These are phyloP conservation scores for Galerucella calmariensis DNA, from an alignment of 2,888 invertebrate genomes.

Conservation along the genomic window DNA sequence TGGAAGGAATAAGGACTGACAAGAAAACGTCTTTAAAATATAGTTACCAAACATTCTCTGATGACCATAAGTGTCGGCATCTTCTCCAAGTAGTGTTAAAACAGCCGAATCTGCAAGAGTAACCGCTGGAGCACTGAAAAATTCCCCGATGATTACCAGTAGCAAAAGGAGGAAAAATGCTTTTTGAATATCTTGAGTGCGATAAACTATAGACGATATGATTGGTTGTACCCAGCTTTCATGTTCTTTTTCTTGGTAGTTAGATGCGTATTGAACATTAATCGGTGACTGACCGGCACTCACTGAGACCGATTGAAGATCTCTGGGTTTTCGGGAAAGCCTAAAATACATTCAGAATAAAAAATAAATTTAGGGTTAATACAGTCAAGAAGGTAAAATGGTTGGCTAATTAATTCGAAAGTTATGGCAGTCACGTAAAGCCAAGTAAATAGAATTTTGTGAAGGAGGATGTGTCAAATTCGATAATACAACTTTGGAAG, in stretches of 20 bases:
- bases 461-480: no score
- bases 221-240: constrained; percentile 87
- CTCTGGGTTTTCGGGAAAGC: constrained; percentile 62
- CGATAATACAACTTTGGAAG: no score
- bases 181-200: constrained; percentile 89
- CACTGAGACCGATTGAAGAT: constrained; percentile 34
- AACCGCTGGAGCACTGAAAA: constrained; percentile 96
- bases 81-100: constrained; percentile 88
- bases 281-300: constrained; percentile 77
- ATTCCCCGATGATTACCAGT: constrained; percentile 95
- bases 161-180: constrained; percentile 94
- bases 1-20: no score
- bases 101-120: constrained; percentile 94
- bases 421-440: no score
- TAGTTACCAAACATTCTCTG: constrained; percentile 86
- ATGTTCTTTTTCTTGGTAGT: constrained; percentile 78
- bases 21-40: neutral
- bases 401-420: neutral
- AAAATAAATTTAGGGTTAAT: neutral
- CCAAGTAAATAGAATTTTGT: no score
- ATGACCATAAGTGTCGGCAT: constrained; percentile 90
- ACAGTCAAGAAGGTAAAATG: no score
- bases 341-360: constrained; percentile 56
- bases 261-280: constrained; percentile 78
- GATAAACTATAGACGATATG: constrained; percentile 94